Percentiles rank a stretch among this genome's conserved stretches.
phyloP scores from a whole-genome alignment of 2,888 invertebrate species.

The Cylindroiulus punctatus region DNA sequence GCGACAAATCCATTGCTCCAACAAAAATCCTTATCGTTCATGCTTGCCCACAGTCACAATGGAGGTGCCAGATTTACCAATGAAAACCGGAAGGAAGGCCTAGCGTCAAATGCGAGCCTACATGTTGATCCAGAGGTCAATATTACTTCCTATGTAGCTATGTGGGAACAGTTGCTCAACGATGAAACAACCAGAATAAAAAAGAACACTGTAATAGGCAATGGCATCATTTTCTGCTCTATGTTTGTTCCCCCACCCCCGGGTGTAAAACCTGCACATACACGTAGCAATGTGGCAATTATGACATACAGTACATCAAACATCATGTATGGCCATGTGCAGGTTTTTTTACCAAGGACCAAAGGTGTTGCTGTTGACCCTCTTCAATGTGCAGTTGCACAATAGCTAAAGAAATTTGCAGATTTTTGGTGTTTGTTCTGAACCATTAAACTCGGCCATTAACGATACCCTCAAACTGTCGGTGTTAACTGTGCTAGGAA shows the following conservation, averaged over 20 bases:
- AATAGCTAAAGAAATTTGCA: constrained; percentile 2
- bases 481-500: background rate
- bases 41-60: constrained; percentile 21
- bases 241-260: background rate
- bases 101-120: constrained; percentile 19
- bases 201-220: background rate
- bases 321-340: no score
- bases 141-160: constrained; percentile 1
- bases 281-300: no score
- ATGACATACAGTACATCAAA: no score
- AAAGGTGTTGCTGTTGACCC: background rate
- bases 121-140: constrained; percentile 40
- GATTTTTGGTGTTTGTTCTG: constrained; percentile 39
- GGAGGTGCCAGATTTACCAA: constrained; percentile 39
- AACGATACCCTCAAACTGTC: background rate
- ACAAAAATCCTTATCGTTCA: background rate
- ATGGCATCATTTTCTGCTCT: background rate
- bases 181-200: background rate
- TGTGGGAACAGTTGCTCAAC: background rate
- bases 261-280: no score
- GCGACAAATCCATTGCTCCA: constrained; percentile 27
- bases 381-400: background rate
- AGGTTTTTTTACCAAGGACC: no score
- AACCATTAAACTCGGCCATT: constrained; percentile 35
- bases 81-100: constrained; percentile 40